Percentiles rank a stretch among this genome's conserved stretches.
phyloP scores from a whole-genome alignment of 2,888 invertebrate species.

The Drosophila fulvimacula region DNA sequence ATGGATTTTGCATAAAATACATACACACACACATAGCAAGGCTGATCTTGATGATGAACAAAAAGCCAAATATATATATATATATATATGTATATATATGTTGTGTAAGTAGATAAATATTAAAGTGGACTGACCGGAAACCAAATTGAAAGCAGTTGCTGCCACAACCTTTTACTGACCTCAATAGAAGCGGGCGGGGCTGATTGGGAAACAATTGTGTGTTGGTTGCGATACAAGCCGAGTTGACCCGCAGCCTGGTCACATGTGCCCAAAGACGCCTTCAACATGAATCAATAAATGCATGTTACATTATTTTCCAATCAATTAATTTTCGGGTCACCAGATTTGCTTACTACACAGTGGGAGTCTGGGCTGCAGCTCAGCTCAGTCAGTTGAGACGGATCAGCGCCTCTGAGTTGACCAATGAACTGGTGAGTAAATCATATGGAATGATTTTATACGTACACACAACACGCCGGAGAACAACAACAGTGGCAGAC shows the following conservation, averaged over 20 bases:
- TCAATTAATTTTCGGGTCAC: constrained; percentile 81
- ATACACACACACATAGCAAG: constrained; percentile 17
- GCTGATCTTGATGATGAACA: constrained; percentile 64
- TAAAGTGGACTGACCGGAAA: constrained; percentile 79
- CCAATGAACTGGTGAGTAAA: constrained; percentile 75
- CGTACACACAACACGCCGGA: constrained; percentile 27
- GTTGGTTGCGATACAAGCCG: constrained; percentile 36
- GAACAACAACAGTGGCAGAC: constrained; percentile 42
- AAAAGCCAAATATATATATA: constrained; percentile 61
- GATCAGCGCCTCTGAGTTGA: constrained; percentile 66
- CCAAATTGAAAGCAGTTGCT: constrained; percentile 75
- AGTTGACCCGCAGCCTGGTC: constrained; percentile 46
- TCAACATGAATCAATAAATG: constrained; percentile 80
- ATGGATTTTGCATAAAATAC: constrained; percentile 79
- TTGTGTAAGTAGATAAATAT: constrained; percentile 74
- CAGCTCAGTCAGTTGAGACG: constrained; percentile 40
- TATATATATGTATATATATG: constrained; percentile 14
- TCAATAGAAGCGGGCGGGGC: constrained; percentile 23
- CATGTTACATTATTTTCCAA: constrained; percentile 82
- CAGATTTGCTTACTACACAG: constrained; percentile 70
- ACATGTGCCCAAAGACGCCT: constrained; percentile 47
- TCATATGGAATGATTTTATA: constrained; percentile 77
- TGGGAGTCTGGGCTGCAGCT: constrained; percentile 42
- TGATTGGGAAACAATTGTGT: constrained; percentile 40
- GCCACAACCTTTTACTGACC: constrained; percentile 53